Base-by-base conservation (phyloP, 35 echinoderm and acorn worm species). In the Ptychodera flava region DNA sequence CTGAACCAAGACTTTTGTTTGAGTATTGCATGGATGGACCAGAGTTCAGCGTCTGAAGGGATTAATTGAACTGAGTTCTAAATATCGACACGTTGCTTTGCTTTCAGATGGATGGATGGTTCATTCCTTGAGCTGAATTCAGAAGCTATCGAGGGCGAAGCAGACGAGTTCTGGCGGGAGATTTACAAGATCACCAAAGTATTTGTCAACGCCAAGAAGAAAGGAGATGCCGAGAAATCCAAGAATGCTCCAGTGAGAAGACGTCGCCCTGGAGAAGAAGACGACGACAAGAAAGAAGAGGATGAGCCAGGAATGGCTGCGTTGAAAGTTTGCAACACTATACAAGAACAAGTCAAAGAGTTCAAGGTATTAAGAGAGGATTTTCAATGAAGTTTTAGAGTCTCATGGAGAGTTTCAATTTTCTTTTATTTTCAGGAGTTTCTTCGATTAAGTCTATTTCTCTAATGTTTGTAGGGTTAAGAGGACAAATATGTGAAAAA, bases 131-230 rank as follows among this genome's bases (percentile, higher is more conserved):
- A 94, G 53, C 81, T 94, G 15, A 88, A 94, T 53, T 99, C 96
- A 28, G 96, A 99, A 78, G 92, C 92, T 12, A 99, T 94, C 36
- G 93, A 94, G 31, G 88, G 86, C 10, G 96, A 99, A 53, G 90
- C 88, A 0, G 96, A 99, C 37, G 96, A 99, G 32, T 99, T 90
- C 86, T 94, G 92, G 93, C 87, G 96, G 82, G 96, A 99, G 35
- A 99, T 99, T 85, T 99, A 99, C 96, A 99, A 99, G 87, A 99
- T 90, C 37, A 99, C 92, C 80, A 94, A 99, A 86, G 88, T 81
- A 31, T 99, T 99, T 79, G 82, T 90, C 78, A 82, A 85, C 32
- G 83, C 86, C 36, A 94, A 94, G 83, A 99, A 99, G 91, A 94
- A 89, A 94, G 92, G 90, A 15, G 96, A 99, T 45, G 96, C 96